These are phyloP conservation scores for Tridacna gigas DNA, from an alignment of 2,888 invertebrate species.

Conservation along the genomic window DNA sequence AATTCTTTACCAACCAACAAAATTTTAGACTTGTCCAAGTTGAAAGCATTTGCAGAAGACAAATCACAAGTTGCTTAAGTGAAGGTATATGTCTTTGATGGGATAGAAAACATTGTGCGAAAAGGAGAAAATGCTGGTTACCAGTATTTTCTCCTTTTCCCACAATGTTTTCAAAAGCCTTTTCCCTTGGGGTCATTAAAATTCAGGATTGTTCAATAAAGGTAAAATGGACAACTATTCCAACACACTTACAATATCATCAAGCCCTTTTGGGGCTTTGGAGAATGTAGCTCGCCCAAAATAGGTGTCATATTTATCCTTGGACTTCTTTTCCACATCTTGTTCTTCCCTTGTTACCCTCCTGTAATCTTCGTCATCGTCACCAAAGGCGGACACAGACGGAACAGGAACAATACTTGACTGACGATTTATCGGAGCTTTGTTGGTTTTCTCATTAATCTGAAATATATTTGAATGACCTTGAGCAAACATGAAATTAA, in stretches of 20 bases:
- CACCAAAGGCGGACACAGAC: constrained; percentile 74
- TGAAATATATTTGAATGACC: not conserved
- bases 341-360: constrained; percentile 39
- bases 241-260: constrained; percentile 62
- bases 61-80: too few species aligned
- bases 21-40: too few species aligned
- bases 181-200: too few species aligned
- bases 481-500: not conserved
- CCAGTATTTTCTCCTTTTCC: too few species aligned
- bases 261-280: constrained; percentile 66
- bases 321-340: constrained; percentile 38
- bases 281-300: constrained; percentile 71
- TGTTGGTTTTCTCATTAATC: not conserved
- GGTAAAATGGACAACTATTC: too few species aligned
- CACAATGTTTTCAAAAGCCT: too few species aligned
- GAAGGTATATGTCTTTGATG: too few species aligned
- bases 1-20: too few species aligned
- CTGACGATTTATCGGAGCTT: constrained; percentile 22
- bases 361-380: constrained; percentile 74
- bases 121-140: too few species aligned
- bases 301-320: constrained; percentile 54
- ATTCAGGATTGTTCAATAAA: too few species aligned
- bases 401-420: constrained; percentile 59
- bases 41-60: too few species aligned
- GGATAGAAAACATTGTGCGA: too few species aligned